phyloP scores from a whole-genome alignment of 2,113 vertebrate genomes.

The Seriola aureovittata region DNA sequence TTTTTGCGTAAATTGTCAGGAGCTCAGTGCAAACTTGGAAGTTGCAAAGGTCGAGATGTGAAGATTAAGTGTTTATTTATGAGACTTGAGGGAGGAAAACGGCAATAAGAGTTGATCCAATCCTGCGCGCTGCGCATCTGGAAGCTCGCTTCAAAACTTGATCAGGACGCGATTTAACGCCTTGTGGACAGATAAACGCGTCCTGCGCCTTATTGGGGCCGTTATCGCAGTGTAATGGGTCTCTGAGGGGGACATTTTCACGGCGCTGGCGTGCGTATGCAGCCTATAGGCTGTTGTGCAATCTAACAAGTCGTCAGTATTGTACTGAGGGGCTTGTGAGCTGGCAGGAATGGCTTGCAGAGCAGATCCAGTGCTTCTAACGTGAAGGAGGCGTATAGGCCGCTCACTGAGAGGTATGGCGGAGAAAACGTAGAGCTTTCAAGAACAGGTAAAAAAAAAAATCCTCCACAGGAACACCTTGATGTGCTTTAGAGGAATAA shows the following conservation, averaged over 20 bases:
- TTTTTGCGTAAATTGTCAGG: conserved; percentile 85
- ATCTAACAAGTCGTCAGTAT: conserved; percentile 82
- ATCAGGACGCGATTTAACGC: conserved; percentile 59
- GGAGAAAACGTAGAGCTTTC: conserved; percentile 45
- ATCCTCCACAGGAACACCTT: neutral
- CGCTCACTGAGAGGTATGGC: conserved; percentile 60
- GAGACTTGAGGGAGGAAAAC: conserved; percentile 32
- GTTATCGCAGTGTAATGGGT: conserved; percentile 39
- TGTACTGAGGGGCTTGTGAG: conserved; percentile 60
- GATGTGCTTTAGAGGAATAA: conserved; percentile 31
- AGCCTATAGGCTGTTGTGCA: conserved; percentile 76
- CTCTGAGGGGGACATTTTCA: conserved; percentile 52
- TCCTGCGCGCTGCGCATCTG: conserved; percentile 70
- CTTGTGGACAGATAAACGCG: conserved; percentile 41
- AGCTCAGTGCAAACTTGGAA: conserved; percentile 81
- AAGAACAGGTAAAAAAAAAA: conserved; percentile 46
- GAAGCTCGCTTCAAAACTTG: conserved; percentile 71
- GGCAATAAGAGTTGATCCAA: conserved; percentile 52
- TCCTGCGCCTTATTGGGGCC: conserved; percentile 42
- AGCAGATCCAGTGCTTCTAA: conserved; percentile 52
- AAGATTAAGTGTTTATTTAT: conserved; percentile 40
- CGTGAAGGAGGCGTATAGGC: conserved; percentile 67
- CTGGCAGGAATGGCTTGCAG: conserved; percentile 63
- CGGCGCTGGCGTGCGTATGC: conserved; percentile 38
- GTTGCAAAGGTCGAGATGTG: conserved; percentile 65